phyloP scores from a whole-genome alignment of 2,888 invertebrate species.

The Anthophora plumipes region DNA sequence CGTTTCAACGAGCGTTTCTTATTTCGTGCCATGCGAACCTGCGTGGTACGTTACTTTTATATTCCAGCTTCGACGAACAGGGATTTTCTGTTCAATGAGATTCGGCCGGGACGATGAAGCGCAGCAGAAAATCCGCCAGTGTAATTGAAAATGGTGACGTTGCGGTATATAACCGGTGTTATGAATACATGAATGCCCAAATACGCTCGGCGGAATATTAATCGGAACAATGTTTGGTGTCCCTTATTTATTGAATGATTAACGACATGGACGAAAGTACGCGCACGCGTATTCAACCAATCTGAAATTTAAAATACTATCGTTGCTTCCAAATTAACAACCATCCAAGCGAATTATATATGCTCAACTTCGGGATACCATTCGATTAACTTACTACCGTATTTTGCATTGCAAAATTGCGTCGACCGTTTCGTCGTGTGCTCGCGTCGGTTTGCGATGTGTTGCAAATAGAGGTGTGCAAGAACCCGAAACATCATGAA shows the following conservation, averaged over 20 bases:
- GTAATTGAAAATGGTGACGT: slow-evolving; percentile 51
- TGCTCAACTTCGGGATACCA: not conserved
- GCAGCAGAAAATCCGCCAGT: slow-evolving; percentile 26
- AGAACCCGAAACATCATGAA: too few relatives aligned
- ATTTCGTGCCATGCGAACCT: not conserved
- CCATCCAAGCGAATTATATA: slow-evolving; percentile 18
- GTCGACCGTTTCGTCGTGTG: not conserved
- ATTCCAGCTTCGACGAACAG: slow-evolving; percentile 4
- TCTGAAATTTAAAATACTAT: slow-evolving; percentile 39
- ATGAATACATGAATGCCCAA: slow-evolving; percentile 54
- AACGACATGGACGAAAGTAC: slow-evolving; percentile 16
- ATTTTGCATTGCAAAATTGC: too few relatives aligned
- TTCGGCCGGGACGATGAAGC: slow-evolving; percentile 15
- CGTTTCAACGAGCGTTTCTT: not conserved
- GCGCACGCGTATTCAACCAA: not conserved
- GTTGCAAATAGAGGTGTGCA: too few relatives aligned
- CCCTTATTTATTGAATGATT: slow-evolving; percentile 47
- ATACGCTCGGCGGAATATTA: slow-evolving; percentile 39
- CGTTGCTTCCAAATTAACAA: slow-evolving; percentile 24
- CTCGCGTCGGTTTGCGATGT: too few relatives aligned
- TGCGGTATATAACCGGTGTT: slow-evolving; percentile 20
- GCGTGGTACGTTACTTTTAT: not conserved
- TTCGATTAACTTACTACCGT: slow-evolving; percentile 3
- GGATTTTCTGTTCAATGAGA: slow-evolving; percentile 10
- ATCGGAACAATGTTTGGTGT: slow-evolving; percentile 47